Base-by-base conservation (phyloP, 2,888 invertebrate species). In the Masnerella sp. region DNA sequence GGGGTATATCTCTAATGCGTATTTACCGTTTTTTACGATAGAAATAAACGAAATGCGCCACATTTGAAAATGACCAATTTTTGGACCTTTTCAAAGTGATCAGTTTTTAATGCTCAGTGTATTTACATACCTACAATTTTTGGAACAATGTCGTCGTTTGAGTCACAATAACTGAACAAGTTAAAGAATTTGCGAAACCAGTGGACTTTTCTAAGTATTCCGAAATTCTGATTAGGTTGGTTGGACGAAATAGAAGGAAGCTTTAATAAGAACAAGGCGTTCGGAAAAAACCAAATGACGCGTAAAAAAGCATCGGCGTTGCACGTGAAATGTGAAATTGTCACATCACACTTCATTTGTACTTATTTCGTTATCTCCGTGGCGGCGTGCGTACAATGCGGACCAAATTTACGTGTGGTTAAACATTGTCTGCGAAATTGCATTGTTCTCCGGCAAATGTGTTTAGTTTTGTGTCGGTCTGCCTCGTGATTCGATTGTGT, bases 351-450 rank as follows among this genome's bases (percentile, higher is more conserved):
- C 61, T 61, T 61, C 61, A 61, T 61, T 61, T 61, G 49, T 51
- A 49, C 61, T 59, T 49, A 61, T 61, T 61, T 32, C 40, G 49
- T 61, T 61, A 61, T 49, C 61, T 40, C 30, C 49, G 61, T 32
- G 20, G 40, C 40, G 32, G 49, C 36, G 36, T 22, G 61, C 61
- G 49, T 40, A 61, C 49, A 61, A 61, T 61, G 20, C 61, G 20
- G 40, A 49, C 61, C 61, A 47, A 25, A 62, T 62, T 62, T 52
- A 62, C 62, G 62, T 51, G 51, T 22, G 62, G 62, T 62, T 62
- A 62, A 62, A 43, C 51, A 51, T 52, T 62, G 51, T 25, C 51
- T 51, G 40, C 36, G 61, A n/a, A 49, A 61, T 62, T 62, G 51
- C 43, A 51, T 62, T 62, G 51, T 62, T 62, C 43, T 51, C 42